Conservation (phyloP, 1,140 invertebrate species). For the Carcinoscorpius rotundicauda region DNA sequence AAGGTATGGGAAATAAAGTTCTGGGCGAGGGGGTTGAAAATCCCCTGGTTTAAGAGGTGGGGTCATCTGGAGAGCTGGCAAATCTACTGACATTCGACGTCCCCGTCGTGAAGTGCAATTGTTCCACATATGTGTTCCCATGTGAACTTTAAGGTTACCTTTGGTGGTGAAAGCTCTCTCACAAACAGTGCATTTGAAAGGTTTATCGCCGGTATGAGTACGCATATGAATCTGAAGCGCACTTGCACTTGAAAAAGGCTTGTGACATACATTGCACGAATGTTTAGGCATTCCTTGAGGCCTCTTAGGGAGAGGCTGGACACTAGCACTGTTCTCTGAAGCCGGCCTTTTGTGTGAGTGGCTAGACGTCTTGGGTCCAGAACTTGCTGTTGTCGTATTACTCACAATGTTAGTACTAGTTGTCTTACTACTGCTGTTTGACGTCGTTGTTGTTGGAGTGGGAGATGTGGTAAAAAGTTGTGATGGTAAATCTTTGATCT, state of each 20-base stretch:
- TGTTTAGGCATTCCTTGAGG: constrained; percentile 60
- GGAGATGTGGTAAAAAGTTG: constrained; percentile 39
- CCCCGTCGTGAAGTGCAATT: constrained; percentile 84
- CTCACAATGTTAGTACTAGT: constrained; percentile 5
- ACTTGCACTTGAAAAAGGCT: constrained; percentile 41
- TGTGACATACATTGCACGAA: constrained; percentile 90
- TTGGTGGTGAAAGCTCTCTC: constrained; percentile 61
- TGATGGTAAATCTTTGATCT: constrained; percentile 81
- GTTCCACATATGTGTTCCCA: constrained; percentile 95
- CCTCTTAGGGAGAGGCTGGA: constrained; percentile 23
- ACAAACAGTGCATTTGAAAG: constrained; percentile 39
- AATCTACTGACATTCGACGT: constrained; percentile 84
- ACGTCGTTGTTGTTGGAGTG: constrained; percentile 11
- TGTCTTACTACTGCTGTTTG: constrained; percentile 35
- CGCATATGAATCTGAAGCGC: constrained; percentile 25
- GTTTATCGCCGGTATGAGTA: constrained; percentile 25
- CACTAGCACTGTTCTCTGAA: constrained; percentile 42
- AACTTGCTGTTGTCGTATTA: not conserved
- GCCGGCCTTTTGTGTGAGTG: too few species aligned
- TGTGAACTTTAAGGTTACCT: constrained; percentile 98
- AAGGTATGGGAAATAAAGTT: constrained; percentile 66
- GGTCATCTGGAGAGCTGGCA: constrained; percentile 52
- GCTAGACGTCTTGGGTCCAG: too few species aligned
- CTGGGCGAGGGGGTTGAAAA: constrained; percentile 64
- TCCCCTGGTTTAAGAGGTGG: constrained; percentile 63